Evolutionary conservation across 2,888 invertebrate genomes (phyloP).

Genomic region (Phyto melanocephala): DNA sequence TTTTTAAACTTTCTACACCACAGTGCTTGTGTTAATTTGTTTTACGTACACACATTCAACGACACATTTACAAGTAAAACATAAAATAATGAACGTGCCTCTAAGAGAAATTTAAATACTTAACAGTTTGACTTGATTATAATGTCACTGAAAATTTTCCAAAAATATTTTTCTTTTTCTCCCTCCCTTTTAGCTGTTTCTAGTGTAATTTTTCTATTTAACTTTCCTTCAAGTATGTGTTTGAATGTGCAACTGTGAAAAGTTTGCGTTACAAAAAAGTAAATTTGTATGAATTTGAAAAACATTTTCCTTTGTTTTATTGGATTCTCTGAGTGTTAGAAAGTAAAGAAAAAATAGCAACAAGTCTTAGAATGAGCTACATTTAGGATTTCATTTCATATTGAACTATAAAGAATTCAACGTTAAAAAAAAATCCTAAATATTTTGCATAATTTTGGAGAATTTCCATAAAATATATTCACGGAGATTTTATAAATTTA

Average conservation of each 20-base stretch:
- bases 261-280: constrained; percentile 1
- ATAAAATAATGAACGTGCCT: constrained; percentile 58
- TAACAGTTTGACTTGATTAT: constrained; percentile 67
- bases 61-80: constrained; percentile 25
- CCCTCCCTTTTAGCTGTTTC: not conserved
- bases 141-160: constrained; percentile 50
- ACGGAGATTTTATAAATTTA: too few species aligned
- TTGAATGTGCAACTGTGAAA: not conserved
- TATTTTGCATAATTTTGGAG: too few species aligned
- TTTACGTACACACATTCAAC: not conserved
- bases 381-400: not conserved
- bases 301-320: constrained; percentile 52
- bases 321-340: constrained; percentile 23
- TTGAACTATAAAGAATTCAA: too few species aligned
- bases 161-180: constrained; percentile 12
- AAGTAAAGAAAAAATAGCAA: constrained; percentile 51
- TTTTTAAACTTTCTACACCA: not conserved
- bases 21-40: not conserved
- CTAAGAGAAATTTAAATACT: constrained; percentile 61
- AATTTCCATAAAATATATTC: too few species aligned
- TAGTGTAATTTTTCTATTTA: constrained; percentile 4
- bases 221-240: not conserved
- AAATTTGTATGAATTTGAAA: constrained; percentile 47
- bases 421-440: too few species aligned
- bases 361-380: constrained; percentile 53